A percentile compares a stretch with the other conserved stretches of the same genome.
Conservation (phyloP, 2,888 invertebrate species). For the Stenichneumon culpator region DNA sequence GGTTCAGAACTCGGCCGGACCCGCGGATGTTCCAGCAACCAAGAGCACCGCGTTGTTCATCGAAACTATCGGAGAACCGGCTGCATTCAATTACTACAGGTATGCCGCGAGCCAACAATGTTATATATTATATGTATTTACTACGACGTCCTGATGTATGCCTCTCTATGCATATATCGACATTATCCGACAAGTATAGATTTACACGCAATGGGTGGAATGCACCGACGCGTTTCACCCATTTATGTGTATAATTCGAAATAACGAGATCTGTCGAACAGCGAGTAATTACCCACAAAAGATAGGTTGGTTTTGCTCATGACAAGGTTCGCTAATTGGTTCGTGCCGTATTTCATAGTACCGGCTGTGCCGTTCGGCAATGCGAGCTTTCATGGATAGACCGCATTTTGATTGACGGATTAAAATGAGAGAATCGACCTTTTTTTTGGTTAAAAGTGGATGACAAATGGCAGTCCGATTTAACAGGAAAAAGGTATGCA, state of each 20-base stretch:
- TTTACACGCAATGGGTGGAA: slow-evolving; percentile 9
- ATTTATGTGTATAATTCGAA: slow-evolving; percentile 22
- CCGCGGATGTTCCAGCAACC: slow-evolving; percentile 32
- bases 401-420: neutral
- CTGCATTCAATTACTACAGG: slow-evolving; percentile 25
- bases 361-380: neutral
- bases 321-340: neutral
- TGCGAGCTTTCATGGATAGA: neutral
- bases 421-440: neutral
- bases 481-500: neutral
- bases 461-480: neutral
- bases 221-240: slow-evolving; percentile 21
- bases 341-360: neutral
- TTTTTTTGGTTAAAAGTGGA: neutral
- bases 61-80: slow-evolving; percentile 20
- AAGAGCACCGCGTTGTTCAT: slow-evolving; percentile 29
- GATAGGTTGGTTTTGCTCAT: neutral
- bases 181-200: slow-evolving; percentile 12
- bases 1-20: neutral
- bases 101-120: slow-evolving; percentile 4
- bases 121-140: neutral
- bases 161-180: slow-evolving; percentile 19
- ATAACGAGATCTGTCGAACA: slow-evolving; percentile 23
- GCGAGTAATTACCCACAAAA: slow-evolving; percentile 16
- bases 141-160: neutral